Base-by-base conservation (phyloP, 2,888 invertebrate genomes). In the Eupithecia abbreviata region DNA sequence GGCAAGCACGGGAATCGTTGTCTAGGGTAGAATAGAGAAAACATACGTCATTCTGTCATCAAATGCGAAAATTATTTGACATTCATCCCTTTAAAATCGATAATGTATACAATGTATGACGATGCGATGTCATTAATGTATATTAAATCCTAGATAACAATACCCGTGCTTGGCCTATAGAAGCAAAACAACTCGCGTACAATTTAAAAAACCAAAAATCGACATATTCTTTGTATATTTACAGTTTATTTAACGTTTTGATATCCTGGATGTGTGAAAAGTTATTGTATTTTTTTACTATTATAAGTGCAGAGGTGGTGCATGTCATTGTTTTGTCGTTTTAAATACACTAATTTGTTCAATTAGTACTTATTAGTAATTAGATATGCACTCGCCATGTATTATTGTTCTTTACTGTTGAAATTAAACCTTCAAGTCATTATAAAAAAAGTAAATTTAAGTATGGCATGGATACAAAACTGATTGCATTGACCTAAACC, bases 401-500 rank as follows among this genome's bases (percentile, higher is more conserved):
- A 51, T 47, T 66, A 30, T 15, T 73, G 66, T 73, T 73, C 41
- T 55, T 55, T 68, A 73, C 51, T 68, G 73, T 72, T 72, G 9
- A 66, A 66, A 72, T 58, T 18, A 18, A 45, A 55, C 13, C 51
- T 18, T 55, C 18, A 15, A 51, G 42, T 73, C 49, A 51, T 42
- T n/a, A 49, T 42, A 73, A 71, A 71, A 30, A 15, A 72, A n/a
- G n/a, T 43, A 43, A 51, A 41, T 69, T 45, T 15, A 72, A n/a
- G n/a, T 45, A 71, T 71, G 43, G 58, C 41, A 58, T 71, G 58
- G 12, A 66, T 43, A n/a, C 66, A 65, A 45, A 45, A 58, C 18
- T 47, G 30, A 30, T 69, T 69, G 47, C 69, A 58, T 15, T 73
- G 6, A 66, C 62, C 65, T 58, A 74, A 78, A 72, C 47, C 70